phyloP scores from a whole-genome alignment of 1,140 invertebrate genomes.

The Eriosoma lanigerum region DNA sequence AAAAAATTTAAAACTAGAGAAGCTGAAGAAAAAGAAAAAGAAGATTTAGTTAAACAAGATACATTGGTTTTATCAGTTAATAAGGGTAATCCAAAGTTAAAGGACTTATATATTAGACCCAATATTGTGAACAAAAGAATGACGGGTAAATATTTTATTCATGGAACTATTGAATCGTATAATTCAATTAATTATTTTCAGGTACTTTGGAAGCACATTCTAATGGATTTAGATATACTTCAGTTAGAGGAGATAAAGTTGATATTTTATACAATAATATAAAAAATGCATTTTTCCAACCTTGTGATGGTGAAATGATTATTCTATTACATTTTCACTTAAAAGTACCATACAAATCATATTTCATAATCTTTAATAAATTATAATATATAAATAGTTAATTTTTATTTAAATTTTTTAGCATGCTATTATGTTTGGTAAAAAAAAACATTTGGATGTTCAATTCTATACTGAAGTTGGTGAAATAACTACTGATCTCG shows the following conservation, averaged over 20 bases:
- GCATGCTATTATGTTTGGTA: slow-evolving; percentile 98
- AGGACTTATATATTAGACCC: slow-evolving; percentile 97
- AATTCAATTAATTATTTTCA: slow-evolving; percentile 44
- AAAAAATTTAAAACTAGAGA: slow-evolving; percentile 98
- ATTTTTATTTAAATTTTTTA: slow-evolving; percentile 57
- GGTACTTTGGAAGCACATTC: slow-evolving; percentile 89
- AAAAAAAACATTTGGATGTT: slow-evolving; percentile 98
- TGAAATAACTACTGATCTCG: slow-evolving; percentile 98
- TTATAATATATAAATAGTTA: too few relatives aligned
- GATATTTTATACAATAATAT: slow-evolving; percentile 99
- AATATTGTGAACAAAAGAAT: slow-evolving; percentile 98
- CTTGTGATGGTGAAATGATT: slow-evolving; percentile 99
- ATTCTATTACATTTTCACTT: slow-evolving; percentile 98
- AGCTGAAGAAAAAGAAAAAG: slow-evolving; percentile 97
- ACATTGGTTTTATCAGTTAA: slow-evolving; percentile 92
- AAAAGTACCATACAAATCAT: slow-evolving; percentile 65
- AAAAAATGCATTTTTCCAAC: slow-evolving; percentile 99
- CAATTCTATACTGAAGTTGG: slow-evolving; percentile 99
- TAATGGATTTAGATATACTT: slow-evolving; percentile 98
- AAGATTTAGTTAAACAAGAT: slow-evolving; percentile 98
- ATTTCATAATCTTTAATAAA: too few relatives aligned
- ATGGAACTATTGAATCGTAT: slow-evolving; percentile 1
- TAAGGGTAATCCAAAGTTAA: slow-evolving; percentile 97
- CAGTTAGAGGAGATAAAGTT: slow-evolving; percentile 96
- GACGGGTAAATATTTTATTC: slow-evolving; percentile 64